A percentile compares a stretch with the other conserved stretches of the same genome.
Conservation (phyloP, 1,140 invertebrate species). For the Heliothis subflexa region DNA sequence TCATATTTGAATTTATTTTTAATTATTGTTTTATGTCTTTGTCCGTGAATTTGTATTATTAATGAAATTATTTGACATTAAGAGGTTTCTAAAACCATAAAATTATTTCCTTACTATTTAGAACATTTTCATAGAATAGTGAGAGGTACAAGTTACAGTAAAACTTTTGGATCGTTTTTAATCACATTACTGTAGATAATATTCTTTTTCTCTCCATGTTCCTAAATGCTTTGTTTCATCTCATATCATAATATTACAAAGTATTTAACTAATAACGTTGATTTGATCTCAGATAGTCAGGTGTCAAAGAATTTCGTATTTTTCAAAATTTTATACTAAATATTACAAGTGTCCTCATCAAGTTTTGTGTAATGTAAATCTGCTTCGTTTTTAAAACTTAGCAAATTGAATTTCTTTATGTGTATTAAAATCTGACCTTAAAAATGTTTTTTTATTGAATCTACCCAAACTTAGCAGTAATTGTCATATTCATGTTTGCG, state of each 20-base stretch:
- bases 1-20: slow-evolving; percentile 12
- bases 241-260: slow-evolving; percentile 20
- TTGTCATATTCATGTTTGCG: no score
- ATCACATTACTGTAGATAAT: no score
- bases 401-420: slow-evolving; percentile 47
- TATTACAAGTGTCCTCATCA: slow-evolving; percentile 31
- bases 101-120: slow-evolving; percentile 7
- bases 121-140: not conserved
- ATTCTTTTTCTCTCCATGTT: slow-evolving; percentile 3
- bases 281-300: slow-evolving; percentile 39
- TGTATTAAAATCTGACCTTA: slow-evolving; percentile 50
- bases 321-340: slow-evolving; percentile 38
- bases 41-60: slow-evolving; percentile 16
- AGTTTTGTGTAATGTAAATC: slow-evolving; percentile 32
- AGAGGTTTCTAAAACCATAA: slow-evolving; percentile 40
- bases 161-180: no score
- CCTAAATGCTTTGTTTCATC: not conserved
- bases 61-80: slow-evolving; percentile 24
- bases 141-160: not conserved
- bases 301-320: slow-evolving; percentile 17
- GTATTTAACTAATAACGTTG: not conserved
- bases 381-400: slow-evolving; percentile 46
- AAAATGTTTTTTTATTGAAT: slow-evolving; percentile 12
- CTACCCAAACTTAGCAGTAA: not conserved
- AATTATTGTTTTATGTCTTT: not conserved